Percentiles rank a stretch among this genome's conserved stretches.
Evolutionary conservation across 2,888 invertebrate species (phyloP).

Genomic region (Andrena bicolor): DNA sequence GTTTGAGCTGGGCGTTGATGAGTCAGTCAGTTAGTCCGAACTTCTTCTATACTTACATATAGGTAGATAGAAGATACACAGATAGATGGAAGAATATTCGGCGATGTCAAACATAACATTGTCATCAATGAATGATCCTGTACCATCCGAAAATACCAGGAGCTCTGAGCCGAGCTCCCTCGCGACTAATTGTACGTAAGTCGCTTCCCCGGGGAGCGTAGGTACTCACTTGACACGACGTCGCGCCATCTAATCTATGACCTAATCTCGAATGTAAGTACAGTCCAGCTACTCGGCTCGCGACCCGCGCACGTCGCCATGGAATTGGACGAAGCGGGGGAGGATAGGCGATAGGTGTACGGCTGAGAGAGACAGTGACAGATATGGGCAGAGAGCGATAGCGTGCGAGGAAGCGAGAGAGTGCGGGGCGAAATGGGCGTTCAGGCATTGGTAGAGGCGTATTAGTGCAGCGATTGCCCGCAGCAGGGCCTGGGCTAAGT

Average conservation of each 20-base stretch:
- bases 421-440: conserved; percentile 22
- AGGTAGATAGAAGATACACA: too few relatives aligned
- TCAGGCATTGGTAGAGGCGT: conserved; percentile 53
- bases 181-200: conserved; percentile 1
- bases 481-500: conserved; percentile 73
- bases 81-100: too few relatives aligned
- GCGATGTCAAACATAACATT: background rate
- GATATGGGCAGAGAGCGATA: conserved; percentile 14
- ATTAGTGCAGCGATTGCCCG: conserved; percentile 68
- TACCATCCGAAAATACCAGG: conserved; percentile 18
- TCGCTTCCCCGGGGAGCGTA: conserved; percentile 27
- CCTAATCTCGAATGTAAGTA: conserved; percentile 59
- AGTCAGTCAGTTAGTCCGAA: too few relatives aligned
- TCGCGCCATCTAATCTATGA: conserved; percentile 60
- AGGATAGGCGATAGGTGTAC: background rate
- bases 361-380: conserved; percentile 18
- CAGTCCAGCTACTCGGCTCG: conserved; percentile 16
- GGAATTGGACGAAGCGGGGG: conserved; percentile 20
- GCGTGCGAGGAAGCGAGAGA: conserved; percentile 8
- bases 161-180: conserved; percentile 38
- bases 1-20: too few relatives aligned
- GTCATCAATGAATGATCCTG: conserved; percentile 13
- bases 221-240: conserved; percentile 47
- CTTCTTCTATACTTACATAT: too few relatives aligned
- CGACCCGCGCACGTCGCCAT: conserved; percentile 3